Base-by-base conservation (phyloP, 2,888 invertebrate species). In the Odontothrips loti region DNA sequence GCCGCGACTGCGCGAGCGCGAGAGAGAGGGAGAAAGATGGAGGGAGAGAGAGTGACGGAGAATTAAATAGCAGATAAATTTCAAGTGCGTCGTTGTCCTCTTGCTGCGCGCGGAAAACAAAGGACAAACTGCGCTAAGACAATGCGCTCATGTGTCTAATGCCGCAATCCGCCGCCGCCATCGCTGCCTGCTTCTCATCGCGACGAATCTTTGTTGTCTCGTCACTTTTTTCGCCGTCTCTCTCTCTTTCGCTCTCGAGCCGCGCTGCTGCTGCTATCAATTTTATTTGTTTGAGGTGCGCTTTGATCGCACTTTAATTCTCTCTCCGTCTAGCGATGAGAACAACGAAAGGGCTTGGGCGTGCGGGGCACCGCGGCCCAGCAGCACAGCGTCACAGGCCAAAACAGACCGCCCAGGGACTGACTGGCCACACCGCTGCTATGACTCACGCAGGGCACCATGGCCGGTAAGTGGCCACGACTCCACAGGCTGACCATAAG, bases 221-320 rank as follows among this genome's bases (percentile, higher is more conserved):
- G 34, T 43, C 34, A 6, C 34, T 43, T 43, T 43, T 43, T 43
- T 43, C 68, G 27, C 27, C 27, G 27, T 12, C 27, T 75, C 12
- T 27, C 12, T 75, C 34, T 2, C 34, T 27, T 27, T 27, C 10
- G 23, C 1, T 23, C 12, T 75, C 10, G 15, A 58, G 23, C 34
- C 34, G 23, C 27, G 68, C 68, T 17, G 51, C 51, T n/a, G n/a
- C 51, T 51, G 23, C 68, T 75, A 75, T 75, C 68, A 75, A 75
- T 75, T 75, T 75, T 75, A 75, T 75, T 75, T 75, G 68, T 75
- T 75, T 75, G 68, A 75, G 68, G 68, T 75, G 68, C 68, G 68
- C 68, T 75, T 58, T 43, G 23, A 75, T 75, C 68, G 68, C 68
- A 27, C 8, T 75, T 75, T 75, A 75, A 75, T 75, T 75, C 68